Base-by-base conservation (phyloP, 2,113 vertebrate species). In the Cryptomyrus ogoouensis region DNA sequence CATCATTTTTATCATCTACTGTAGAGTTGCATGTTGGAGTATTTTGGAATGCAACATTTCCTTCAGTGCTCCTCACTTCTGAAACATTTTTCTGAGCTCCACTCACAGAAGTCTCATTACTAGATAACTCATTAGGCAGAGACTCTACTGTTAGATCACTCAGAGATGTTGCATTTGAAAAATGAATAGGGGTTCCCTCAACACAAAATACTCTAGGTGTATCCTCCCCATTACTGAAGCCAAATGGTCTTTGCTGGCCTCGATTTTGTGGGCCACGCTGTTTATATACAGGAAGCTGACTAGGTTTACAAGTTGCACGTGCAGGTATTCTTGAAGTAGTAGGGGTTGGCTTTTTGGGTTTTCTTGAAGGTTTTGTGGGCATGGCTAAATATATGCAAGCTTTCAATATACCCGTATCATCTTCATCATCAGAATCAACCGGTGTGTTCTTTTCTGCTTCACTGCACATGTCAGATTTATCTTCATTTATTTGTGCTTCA, bases 311-410 rank as follows among this genome's bases (percentile, higher is more conserved):
- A 92, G 96, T 94, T 88, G 96, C 96, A 85, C 97, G 96, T 89
- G 97, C 97, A 91, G 96, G 96, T 92, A 96, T 95, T 95, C 97
- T 97, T 91, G 95, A 94, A 93, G 95, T 91, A 92, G 93, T 91
- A 90, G 96, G 96, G 46, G 96, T 91, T 91, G 95, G 95, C 90
- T 99, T 99, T 95, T 99, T 99, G 91, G 96, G 94, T 96, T 98
- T 99, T 84, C 96, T 97, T 84, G 98, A 99, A 39, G 98, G 98
- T 92, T 98, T 97, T 8, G 97, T 99, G 92, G 98, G 98, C 98
- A 99, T 99, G 80, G 98, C 98, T 94, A 98, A 98, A 94, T 98
- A 98, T 95, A 99, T 99, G 94, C 98, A 99, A 0, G 97, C 98
- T 93, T 99, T 98, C 89, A 99, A 90, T 93, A 99, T 99, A 95